Conservation (phyloP, 2,113 vertebrate species). For the Callospermophilus lateralis region DNA sequence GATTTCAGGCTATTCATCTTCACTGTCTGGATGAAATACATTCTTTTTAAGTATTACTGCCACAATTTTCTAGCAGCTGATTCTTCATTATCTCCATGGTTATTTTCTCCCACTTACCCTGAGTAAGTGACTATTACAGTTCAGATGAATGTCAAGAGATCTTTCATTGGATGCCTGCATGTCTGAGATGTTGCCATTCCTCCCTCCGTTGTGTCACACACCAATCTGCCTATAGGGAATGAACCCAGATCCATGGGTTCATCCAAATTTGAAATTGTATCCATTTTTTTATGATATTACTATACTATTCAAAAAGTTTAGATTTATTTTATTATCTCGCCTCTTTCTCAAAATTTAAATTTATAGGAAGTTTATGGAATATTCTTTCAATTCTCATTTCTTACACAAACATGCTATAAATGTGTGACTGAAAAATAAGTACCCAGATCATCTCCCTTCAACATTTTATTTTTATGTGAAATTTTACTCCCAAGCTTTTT, state of each 20-base stretch:
- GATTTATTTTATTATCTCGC: neutral
- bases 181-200: rapidly evolving
- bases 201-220: too few relatives aligned
- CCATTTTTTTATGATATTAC: neutral
- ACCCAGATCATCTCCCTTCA: neutral
- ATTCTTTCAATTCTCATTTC: neutral
- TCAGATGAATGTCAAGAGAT: neutral
- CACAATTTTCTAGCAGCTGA: conserved; percentile 25
- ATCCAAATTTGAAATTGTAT: neutral
- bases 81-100: conserved; percentile 36
- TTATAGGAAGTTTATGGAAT: neutral
- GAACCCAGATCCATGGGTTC: neutral
- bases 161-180: neutral
- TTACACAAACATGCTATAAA: neutral
- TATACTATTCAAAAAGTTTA: neutral
- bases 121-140: neutral
- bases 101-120: conserved; percentile 43
- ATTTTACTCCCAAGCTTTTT: neutral
- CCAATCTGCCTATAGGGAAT: neutral
- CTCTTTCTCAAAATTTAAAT: neutral
- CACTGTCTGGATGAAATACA: conserved; percentile 51
- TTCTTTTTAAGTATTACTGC: conserved; percentile 24
- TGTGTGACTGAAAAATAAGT: neutral
- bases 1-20: conserved; percentile 63
- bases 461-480: neutral